Conservation (phyloP, 2,888 invertebrate species). For the Troglohyphantes excavatus region DNA sequence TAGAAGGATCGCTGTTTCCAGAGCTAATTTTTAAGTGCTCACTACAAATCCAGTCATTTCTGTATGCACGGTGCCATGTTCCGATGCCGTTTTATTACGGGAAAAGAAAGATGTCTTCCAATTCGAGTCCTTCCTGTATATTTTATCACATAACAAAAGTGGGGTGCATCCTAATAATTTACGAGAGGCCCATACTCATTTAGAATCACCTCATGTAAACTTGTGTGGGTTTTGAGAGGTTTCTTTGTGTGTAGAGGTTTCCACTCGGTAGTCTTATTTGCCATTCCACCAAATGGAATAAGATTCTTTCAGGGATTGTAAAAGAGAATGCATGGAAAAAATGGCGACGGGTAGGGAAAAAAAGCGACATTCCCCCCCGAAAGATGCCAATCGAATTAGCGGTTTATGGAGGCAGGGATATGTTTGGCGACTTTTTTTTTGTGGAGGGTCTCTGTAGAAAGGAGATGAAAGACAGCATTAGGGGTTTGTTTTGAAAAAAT, state of each 20-base stretch:
- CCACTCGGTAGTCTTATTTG: slow-evolving; percentile 31
- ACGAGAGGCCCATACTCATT: slow-evolving; percentile 17
- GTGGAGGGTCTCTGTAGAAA: not conserved
- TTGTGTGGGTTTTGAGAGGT: slow-evolving; percentile 2
- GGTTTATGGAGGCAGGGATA: slow-evolving; percentile 49
- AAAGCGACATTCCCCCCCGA: slow-evolving; percentile 36
- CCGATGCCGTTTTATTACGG: slow-evolving; percentile 27
- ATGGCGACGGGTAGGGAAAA: slow-evolving; percentile 6
- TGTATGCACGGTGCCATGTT: not conserved
- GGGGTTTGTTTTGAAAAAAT: slow-evolving; percentile 64
- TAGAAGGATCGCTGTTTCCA: not conserved
- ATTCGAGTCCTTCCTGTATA: not conserved
- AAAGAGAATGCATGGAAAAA: slow-evolving; percentile 13
- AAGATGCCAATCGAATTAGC: slow-evolving; percentile 70
- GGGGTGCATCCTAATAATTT: slow-evolving; percentile 29
- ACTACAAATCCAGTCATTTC: slow-evolving; percentile 28
- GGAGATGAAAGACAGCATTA: slow-evolving; percentile 39
- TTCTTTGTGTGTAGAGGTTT: not conserved
- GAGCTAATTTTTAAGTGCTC: slow-evolving; percentile 51
- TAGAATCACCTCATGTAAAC: slow-evolving; percentile 37
- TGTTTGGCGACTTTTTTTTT: slow-evolving; percentile 6
- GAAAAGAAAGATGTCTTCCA: not conserved
- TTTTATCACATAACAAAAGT: slow-evolving; percentile 25
- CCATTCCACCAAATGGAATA: slow-evolving; percentile 53
- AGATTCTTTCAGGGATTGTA: slow-evolving; percentile 4